Evolutionary conservation across 2,888 invertebrate species (phyloP).

Genomic region (Dromius quadrimaculatus): DNA sequence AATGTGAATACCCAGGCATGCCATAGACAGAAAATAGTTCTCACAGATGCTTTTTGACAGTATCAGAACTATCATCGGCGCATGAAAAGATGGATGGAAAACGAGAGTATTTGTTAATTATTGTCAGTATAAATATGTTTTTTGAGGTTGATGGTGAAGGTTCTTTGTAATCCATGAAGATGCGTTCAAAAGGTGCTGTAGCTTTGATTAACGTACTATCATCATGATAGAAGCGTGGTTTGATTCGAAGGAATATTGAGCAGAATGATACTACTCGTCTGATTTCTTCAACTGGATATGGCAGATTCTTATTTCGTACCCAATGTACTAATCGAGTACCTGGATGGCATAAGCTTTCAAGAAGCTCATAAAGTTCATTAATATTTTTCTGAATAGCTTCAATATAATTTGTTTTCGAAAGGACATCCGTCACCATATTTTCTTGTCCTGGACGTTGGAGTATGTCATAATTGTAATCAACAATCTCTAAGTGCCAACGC

Average conservation of each 20-base stretch:
- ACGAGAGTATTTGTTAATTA: slow-evolving; percentile 54
- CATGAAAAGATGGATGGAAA: slow-evolving; percentile 54
- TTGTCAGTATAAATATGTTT: slow-evolving; percentile 52
- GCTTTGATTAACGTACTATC: slow-evolving; percentile 52
- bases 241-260: neutral
- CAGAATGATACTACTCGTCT: neutral
- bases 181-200: slow-evolving; percentile 54
- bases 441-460: neutral
- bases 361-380: neutral
- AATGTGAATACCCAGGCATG: slow-evolving; percentile 55
- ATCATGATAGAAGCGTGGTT: neutral
- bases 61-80: slow-evolving; percentile 48
- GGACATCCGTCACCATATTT: neutral
- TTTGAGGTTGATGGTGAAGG: slow-evolving; percentile 46
- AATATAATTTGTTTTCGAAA: neutral
- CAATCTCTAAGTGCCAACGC: slow-evolving; percentile 51
- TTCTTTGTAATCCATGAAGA: slow-evolving; percentile 53
- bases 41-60: slow-evolving; percentile 52
- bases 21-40: slow-evolving; percentile 54
- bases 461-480: slow-evolving; percentile 44
- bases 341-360: neutral
- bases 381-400: too few relatives aligned
- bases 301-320: neutral
- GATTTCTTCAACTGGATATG: too few relatives aligned
- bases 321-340: neutral